Evolutionary conservation across 2,113 vertebrate genomes (phyloP), one percentile per base, ranked within the genome.

Genomic region (Oenanthe oenanthe): DNA sequence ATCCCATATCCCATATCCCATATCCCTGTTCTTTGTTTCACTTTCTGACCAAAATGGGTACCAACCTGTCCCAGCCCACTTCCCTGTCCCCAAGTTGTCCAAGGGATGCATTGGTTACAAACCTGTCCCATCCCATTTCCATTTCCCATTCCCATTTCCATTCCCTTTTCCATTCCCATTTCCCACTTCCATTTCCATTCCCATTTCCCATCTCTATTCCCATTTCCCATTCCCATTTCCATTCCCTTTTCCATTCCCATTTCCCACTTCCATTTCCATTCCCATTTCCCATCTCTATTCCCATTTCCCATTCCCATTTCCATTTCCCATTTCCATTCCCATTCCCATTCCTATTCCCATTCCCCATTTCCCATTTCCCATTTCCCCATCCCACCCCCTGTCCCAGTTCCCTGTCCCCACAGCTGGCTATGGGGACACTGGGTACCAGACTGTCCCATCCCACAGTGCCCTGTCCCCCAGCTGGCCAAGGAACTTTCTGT

Each of bases 41-140:
- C 12, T 60, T 36, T 11, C 73, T 32, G 15, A 24, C 72, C 15
- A 60, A 75, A 47, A 8, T 43, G 32, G 40, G 22, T 28, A 57
- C 53, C 38, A 40, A 11, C 5, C 34, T 36, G 24, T 43, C 40
- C 40, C 19, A 12, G 12, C 28, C 48, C 61, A 47, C 40, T 40
- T 28, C 53, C 51, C 42, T 17, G n/a, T 26, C 5, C 21, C 3
- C 0, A 6, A 47, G 1, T 1, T 32, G 13, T 26, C 42, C 53
- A n/a, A 26, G 29, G 4, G 8, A 32, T 32, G 13, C n/a, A 32
- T 5, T 57, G 42, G 17, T 11, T 21, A 48, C 43, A 38, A 58
- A 81, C 29, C 11, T n/a, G 17, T 48, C 12, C 47, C 22, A 47
- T 24, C 45, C 45, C 21, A 22, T 47, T 47, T 12, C 45, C 43